Evolutionary conservation across 1,140 invertebrate species (phyloP).

Genomic region (Aradophagus sp.): DNA sequence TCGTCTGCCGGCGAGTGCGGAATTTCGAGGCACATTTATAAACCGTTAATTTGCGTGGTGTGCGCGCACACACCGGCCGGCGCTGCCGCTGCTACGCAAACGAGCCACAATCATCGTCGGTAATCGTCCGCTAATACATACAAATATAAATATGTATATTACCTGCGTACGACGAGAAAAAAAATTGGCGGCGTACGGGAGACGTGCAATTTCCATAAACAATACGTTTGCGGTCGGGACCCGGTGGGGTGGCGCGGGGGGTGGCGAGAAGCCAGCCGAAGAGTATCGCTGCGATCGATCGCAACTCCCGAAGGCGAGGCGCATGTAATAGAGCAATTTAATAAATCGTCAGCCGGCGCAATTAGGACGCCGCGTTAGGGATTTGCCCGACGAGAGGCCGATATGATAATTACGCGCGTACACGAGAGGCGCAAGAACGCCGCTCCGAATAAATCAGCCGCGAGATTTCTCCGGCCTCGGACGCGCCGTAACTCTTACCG

Average conservation of each 20-base stretch:
- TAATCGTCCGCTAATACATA: slow-evolving; percentile 59
- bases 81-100: slow-evolving; percentile 16
- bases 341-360: slow-evolving; percentile 62
- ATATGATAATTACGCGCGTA: slow-evolving; percentile 62
- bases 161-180: slow-evolving; percentile 22
- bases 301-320: slow-evolving; percentile 31
- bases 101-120: slow-evolving; percentile 32
- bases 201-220: slow-evolving; percentile 64
- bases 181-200: slow-evolving; percentile 6
- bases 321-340: slow-evolving; percentile 67
- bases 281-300: slow-evolving; percentile 45
- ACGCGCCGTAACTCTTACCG: too few relatives aligned
- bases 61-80: slow-evolving; percentile 8
- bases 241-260: slow-evolving; percentile 25
- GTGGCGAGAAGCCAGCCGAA: slow-evolving; percentile 36
- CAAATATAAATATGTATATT: slow-evolving; percentile 40
- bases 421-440: slow-evolving; percentile 30
- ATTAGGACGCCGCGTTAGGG: slow-evolving; percentile 60
- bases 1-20: slow-evolving; percentile 17
- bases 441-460: slow-evolving; percentile 24
- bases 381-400: slow-evolving; percentile 56
- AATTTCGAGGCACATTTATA: slow-evolving; percentile 38
- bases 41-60: slow-evolving; percentile 38
- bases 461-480: slow-evolving; percentile 32
- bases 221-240: slow-evolving; percentile 55